phyloP scores from a whole-genome alignment of 37 sponge, comb jelly and placozoan genomes.

The Beroe ovata region DNA sequence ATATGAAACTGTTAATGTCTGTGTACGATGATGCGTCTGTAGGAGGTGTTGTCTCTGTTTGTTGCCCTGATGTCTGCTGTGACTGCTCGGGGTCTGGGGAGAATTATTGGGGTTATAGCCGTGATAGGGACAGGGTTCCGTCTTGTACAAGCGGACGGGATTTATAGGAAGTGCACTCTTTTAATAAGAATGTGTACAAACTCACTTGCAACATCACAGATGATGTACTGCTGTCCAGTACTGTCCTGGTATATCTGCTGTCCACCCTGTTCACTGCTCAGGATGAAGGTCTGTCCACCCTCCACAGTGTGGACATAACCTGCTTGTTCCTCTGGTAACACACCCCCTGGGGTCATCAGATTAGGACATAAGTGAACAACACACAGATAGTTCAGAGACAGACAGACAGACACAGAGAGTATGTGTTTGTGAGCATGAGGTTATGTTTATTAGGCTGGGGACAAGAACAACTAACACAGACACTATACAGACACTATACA shows the following conservation, averaged over 20 bases:
- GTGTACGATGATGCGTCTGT: not conserved
- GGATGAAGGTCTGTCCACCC: slow-evolving; percentile 62
- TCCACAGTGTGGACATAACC: slow-evolving; percentile 57
- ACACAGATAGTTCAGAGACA: too few relatives aligned
- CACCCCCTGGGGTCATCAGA: slow-evolving; percentile 20
- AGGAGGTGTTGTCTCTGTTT: not conserved
- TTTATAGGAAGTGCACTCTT: too few relatives aligned
- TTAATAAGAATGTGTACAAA: too few relatives aligned
- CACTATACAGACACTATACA: too few relatives aligned
- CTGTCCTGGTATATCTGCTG: slow-evolving; percentile 67
- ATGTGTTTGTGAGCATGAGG: too few relatives aligned
- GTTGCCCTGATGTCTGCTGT: not conserved
- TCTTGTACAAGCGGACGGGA: too few relatives aligned
- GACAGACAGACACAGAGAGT: not conserved
- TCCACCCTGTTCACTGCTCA: slow-evolving; percentile 51
- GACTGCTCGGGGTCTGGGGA: not conserved
- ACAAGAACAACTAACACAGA: too few relatives aligned
- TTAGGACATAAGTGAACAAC: too few relatives aligned
- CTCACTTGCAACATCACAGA: slow-evolving; percentile 62
- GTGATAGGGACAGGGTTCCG: not conserved
- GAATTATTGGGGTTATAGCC: too few relatives aligned
- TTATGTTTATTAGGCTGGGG: too few relatives aligned
- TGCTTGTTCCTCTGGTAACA: slow-evolving; percentile 58
- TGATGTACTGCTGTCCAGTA: slow-evolving; percentile 57
- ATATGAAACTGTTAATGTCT: slow-evolving; percentile 40